Conservation (phyloP, 1,140 invertebrate species). For the Harpegnathos saltator region DNA sequence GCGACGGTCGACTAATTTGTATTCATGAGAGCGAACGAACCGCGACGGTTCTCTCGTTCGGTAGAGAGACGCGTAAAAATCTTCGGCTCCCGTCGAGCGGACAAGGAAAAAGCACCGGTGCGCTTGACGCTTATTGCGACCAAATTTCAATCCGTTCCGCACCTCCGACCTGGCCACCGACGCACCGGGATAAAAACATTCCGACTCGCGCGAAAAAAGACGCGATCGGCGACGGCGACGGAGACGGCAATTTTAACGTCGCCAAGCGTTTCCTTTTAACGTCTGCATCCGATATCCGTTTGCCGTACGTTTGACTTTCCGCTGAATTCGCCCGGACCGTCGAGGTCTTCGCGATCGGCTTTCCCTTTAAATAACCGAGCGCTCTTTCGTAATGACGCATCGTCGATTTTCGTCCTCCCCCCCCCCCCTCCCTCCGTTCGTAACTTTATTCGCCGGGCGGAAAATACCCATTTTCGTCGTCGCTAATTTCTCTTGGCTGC, state of each 20-base stretch:
- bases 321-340: too few relatives aligned
- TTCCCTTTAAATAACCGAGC: too few relatives aligned
- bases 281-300: neutral
- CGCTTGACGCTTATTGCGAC: slow-evolving; percentile 46
- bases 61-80: slow-evolving; percentile 56
- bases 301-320: neutral
- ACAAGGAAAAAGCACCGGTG: slow-evolving; percentile 36
- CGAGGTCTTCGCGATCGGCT: too few relatives aligned
- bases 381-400: too few relatives aligned
- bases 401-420: too few relatives aligned
- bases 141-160: slow-evolving; percentile 53
- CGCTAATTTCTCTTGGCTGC: too few relatives aligned
- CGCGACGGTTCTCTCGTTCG: slow-evolving; percentile 30
- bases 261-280: neutral
- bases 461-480: too few relatives aligned
- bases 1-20: slow-evolving; percentile 52
- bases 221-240: slow-evolving; percentile 10
- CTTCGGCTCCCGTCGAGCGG: slow-evolving; percentile 28
- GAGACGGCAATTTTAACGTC: neutral
- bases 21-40: slow-evolving; percentile 61
- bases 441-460: too few relatives aligned
- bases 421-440: too few relatives aligned
- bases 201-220: neutral
- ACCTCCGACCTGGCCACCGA: neutral
- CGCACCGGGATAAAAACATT: slow-evolving; percentile 16